Evolutionary conservation across 2,888 invertebrate species (phyloP).

Genomic region (Escarpia spicata): DNA sequence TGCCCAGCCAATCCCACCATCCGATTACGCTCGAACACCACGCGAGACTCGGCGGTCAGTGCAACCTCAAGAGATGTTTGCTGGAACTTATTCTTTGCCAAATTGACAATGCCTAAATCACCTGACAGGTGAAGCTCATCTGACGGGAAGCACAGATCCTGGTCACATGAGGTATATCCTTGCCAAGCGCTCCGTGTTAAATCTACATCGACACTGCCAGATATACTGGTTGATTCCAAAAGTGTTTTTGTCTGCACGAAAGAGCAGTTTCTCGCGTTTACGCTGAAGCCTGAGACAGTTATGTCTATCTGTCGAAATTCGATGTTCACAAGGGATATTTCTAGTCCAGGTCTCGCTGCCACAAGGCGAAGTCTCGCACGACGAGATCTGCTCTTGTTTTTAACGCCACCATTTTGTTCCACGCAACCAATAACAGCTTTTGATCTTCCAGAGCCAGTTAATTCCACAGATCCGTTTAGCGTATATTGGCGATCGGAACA

Average conservation of each 20-base stretch:
- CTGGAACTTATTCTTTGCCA: slow-evolving; percentile 1
- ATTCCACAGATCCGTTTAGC: neutral
- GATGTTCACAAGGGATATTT: slow-evolving; percentile 12
- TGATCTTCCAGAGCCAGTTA: neutral
- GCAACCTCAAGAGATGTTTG: neutral
- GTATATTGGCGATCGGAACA: neutral
- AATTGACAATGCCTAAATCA: neutral
- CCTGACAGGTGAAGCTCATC: neutral
- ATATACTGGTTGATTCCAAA: neutral
- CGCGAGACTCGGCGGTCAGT: neutral
- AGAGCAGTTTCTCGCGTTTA: neutral
- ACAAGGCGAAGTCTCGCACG: neutral
- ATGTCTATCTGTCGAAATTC: neutral
- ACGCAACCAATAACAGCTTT: neutral
- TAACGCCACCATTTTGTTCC: neutral
- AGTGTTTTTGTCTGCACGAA: neutral
- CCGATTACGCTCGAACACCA: neutral
- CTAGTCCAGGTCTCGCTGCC: neutral
- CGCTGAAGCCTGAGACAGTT: neutral
- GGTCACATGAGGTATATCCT: neutral
- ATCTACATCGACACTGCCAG: neutral
- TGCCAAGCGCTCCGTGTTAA: neutral
- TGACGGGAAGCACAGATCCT: neutral
- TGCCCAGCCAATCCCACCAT: neutral
- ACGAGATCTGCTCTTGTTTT: neutral